These are phyloP conservation scores for Bursaphelenchus okinawaensis DNA, from an alignment of 2,888 invertebrate genomes.

Conservation along the genomic window DNA sequence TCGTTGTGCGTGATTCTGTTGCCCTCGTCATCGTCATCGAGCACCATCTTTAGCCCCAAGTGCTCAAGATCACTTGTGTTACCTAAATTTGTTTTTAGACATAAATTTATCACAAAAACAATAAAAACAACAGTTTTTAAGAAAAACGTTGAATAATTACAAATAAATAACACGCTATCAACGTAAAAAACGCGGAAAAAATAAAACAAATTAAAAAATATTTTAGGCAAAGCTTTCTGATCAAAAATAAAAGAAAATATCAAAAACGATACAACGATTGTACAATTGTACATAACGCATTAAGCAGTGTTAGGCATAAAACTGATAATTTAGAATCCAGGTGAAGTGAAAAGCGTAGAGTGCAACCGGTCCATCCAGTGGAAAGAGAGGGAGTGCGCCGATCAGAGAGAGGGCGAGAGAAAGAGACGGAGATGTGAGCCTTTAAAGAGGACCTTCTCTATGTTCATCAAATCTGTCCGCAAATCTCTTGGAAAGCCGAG, in stretches of 20 bases:
- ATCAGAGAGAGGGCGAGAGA: neutral
- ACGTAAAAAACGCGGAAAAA: neutral
- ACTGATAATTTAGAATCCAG: neutral
- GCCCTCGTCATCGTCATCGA: slow-evolving; percentile 20
- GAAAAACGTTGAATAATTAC: too few relatives aligned
- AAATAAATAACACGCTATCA: too few relatives aligned
- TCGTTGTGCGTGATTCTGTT: slow-evolving; percentile 27
- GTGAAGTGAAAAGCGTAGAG: neutral
- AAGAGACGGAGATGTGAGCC: neutral
- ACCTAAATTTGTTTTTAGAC: neutral
- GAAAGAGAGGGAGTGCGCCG: neutral
- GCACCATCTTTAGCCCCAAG: neutral
- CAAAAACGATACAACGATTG: neutral
- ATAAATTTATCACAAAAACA: neutral
- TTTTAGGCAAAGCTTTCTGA: too few relatives aligned
- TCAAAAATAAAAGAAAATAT: neutral
- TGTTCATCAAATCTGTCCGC: neutral
- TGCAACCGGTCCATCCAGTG: neutral
- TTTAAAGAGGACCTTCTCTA: neutral
- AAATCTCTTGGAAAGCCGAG: neutral
- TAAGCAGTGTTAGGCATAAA: neutral
- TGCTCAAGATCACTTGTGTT: neutral
- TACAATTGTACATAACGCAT: too few relatives aligned
- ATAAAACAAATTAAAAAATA: too few relatives aligned
- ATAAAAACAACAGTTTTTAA: too few relatives aligned